Conservation (phyloP, 2,113 vertebrate genomes). For the Symphodus melops region DNA sequence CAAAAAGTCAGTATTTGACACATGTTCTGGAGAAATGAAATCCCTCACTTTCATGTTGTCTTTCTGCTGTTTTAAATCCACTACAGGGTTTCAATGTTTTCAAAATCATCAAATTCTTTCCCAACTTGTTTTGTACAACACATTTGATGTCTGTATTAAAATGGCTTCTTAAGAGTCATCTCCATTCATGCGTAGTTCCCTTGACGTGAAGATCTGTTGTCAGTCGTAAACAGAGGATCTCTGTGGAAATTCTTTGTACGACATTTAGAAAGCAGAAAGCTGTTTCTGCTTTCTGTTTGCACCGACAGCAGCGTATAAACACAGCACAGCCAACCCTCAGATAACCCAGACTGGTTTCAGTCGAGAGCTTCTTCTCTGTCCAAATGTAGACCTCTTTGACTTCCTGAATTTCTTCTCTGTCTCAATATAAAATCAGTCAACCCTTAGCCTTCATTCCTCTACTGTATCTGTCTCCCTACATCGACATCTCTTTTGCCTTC, state of each 20-base stretch:
- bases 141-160: neutral
- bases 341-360: constrained; percentile 37
- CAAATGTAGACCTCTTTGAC: constrained; percentile 48
- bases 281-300: neutral
- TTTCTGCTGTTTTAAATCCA: no score
- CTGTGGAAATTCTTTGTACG: constrained; percentile 5
- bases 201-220: neutral
- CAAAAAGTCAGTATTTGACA: no score
- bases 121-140: no score
- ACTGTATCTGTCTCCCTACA: neutral
- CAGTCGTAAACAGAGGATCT: neutral
- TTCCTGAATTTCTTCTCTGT: constrained; percentile 30
- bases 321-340: constrained; percentile 24
- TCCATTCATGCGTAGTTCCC: neutral
- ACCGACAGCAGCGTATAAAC: constrained; percentile 9
- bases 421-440: constrained; percentile 44
- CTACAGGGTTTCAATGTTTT: no score
- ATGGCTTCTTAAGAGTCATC: neutral
- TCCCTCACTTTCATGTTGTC: no score
- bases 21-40: no score
- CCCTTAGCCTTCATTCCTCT: constrained; percentile 8
- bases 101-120: no score
- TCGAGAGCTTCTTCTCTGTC: constrained; percentile 13
- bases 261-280: constrained; percentile 14
- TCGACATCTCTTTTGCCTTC: neutral